Evolutionary conservation across 2,113 vertebrate genomes (phyloP).

Genomic region (Mungos mungo): DNA sequence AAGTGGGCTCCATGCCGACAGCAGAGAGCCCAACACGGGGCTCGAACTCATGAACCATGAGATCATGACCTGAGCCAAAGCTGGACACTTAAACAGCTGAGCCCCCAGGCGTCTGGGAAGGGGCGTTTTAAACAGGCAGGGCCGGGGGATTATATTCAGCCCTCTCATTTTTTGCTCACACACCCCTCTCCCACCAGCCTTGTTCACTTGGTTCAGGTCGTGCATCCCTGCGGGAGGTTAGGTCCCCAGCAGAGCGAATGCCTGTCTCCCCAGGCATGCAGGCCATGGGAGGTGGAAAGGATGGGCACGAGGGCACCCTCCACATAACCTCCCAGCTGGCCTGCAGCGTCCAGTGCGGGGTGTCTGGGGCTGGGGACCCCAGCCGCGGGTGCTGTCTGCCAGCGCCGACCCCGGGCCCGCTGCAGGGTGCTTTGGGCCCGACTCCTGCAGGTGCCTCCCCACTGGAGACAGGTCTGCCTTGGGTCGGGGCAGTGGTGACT

Average conservation of each 20-base stretch:
- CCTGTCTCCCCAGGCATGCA: neutral
- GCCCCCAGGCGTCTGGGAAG: too few relatives aligned
- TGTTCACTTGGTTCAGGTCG: neutral
- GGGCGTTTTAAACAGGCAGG: neutral
- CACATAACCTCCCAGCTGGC: neutral
- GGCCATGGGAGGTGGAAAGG: neutral
- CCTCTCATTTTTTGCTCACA: neutral
- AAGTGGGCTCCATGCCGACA: too few relatives aligned
- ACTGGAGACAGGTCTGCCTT: neutral
- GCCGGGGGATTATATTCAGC: neutral
- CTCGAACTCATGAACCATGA: too few relatives aligned
- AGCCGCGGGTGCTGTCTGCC: neutral
- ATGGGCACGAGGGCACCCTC: too few relatives aligned
- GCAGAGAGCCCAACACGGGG: too few relatives aligned
- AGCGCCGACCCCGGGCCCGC: fast-evolving
- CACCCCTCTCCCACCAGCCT: neutral
- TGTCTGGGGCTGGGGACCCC: neutral
- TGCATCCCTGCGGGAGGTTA: neutral
- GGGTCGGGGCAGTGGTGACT: neutral
- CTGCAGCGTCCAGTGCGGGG: fast-evolving
- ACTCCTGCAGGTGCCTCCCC: neutral
- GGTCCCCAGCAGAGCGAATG: neutral
- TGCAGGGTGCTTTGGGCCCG: neutral
- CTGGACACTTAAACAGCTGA: too few relatives aligned
- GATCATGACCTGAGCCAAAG: too few relatives aligned